Conservation (phyloP, 2,113 vertebrate species). For the Triplophysa rosa region DNA sequence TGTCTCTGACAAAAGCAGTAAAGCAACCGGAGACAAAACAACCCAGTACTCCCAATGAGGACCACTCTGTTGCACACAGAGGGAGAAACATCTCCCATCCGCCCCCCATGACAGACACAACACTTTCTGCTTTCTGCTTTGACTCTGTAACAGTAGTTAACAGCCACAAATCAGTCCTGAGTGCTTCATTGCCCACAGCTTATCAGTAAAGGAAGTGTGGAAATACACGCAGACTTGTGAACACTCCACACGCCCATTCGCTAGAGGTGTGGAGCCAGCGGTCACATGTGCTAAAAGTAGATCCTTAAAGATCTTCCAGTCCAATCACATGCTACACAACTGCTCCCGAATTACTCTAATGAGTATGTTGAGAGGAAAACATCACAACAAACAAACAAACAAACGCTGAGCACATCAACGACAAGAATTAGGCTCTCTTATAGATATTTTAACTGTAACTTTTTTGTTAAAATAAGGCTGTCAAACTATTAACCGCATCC, state of each 20-base stretch:
- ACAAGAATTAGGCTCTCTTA: too few species aligned
- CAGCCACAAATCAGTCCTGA: slow-evolving; percentile 35
- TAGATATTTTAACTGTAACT: too few species aligned
- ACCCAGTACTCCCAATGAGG: slow-evolving; percentile 2
- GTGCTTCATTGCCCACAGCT: slow-evolving; percentile 7
- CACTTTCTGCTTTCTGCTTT: slow-evolving; percentile 36
- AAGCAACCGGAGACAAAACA: slow-evolving; percentile 49
- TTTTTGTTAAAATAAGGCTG: too few species aligned
- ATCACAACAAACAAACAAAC: slow-evolving; percentile 30
- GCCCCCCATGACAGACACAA: slow-evolving; percentile 14
- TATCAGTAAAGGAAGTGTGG: slow-evolving; percentile 40
- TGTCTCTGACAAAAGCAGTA: slow-evolving; percentile 26
- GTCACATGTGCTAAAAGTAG: slow-evolving; percentile 30
- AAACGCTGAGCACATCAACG: not conserved
- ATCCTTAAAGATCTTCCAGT: not conserved
- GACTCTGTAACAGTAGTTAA: slow-evolving; percentile 6
- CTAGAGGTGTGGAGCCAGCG: slow-evolving; percentile 25
- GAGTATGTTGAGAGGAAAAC: slow-evolving; percentile 27
- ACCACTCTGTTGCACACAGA: slow-evolving; percentile 11
- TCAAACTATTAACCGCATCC: too few species aligned
- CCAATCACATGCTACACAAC: slow-evolving; percentile 20
- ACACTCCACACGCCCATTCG: slow-evolving; percentile 34
- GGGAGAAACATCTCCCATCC: slow-evolving; percentile 10
- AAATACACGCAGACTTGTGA: slow-evolving; percentile 32
- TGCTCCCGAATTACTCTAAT: slow-evolving; percentile 32